Evolutionary conservation across 2,113 vertebrate genomes (phyloP).

Genomic region (Drymodes brunneopygia): DNA sequence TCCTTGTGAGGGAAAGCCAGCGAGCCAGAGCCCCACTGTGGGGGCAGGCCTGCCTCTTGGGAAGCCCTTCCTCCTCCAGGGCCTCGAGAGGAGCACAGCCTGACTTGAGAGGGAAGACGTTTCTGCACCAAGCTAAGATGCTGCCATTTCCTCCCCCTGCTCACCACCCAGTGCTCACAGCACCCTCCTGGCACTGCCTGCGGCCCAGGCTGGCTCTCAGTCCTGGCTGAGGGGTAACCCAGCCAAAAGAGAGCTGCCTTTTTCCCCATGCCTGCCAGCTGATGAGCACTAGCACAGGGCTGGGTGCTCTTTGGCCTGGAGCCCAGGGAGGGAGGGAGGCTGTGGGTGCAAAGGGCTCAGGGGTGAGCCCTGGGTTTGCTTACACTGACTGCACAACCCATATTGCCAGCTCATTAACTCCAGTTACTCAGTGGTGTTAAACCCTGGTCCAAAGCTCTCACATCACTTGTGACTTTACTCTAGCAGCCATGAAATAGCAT

Average conservation of each 20-base stretch:
- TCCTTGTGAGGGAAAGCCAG: background rate
- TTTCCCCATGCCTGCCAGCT: background rate
- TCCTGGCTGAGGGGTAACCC: background rate
- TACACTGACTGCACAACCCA: accelerated
- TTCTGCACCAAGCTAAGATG: background rate
- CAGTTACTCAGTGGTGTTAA: background rate
- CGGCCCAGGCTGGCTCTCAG: background rate
- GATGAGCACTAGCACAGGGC: background rate
- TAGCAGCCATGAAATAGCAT: background rate
- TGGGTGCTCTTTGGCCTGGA: background rate
- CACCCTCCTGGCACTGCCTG: accelerated
- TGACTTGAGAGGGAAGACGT: background rate
- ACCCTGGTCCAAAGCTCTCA: background rate
- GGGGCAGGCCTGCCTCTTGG: background rate
- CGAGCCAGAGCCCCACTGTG: background rate
- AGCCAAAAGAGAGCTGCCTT: background rate
- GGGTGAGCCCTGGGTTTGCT: background rate
- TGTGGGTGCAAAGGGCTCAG: accelerated
- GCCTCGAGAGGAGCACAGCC: background rate
- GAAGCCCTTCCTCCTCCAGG: background rate
- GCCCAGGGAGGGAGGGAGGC: background rate
- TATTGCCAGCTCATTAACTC: background rate
- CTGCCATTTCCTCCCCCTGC: background rate
- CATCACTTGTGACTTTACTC: background rate
- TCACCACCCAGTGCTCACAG: background rate